These are phyloP conservation scores for Lithobates sylvaticus DNA, from an alignment of 2,797 vertebrate genomes.

Conservation along the genomic window DNA sequence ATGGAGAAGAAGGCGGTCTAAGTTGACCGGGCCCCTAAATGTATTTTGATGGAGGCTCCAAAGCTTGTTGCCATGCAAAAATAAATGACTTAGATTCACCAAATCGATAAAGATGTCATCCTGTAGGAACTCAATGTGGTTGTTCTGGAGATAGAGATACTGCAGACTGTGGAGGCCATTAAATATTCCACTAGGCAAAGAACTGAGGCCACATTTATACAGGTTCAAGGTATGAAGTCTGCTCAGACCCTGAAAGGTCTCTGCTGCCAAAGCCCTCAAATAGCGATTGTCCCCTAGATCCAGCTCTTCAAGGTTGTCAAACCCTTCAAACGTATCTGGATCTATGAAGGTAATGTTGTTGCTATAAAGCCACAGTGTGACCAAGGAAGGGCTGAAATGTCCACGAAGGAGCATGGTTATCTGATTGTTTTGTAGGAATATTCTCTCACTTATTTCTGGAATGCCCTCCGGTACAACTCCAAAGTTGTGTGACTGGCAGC, in stretches of 20 bases:
- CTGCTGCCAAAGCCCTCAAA: constrained; percentile 88
- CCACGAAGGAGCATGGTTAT: constrained; percentile 90
- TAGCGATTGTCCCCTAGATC: constrained; percentile 97
- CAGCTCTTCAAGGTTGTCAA: constrained; percentile 91
- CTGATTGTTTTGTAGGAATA: constrained; percentile 98
- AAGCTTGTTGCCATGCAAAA: constrained; percentile 95
- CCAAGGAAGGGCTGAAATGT: constrained; percentile 91
- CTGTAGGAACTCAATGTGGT: constrained; percentile 94
- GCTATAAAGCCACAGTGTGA: constrained; percentile 98
- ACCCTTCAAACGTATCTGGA: constrained; percentile 91
- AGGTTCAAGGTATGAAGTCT: constrained; percentile 94
- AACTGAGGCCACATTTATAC: constrained; percentile 92
- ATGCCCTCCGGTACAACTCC: constrained; percentile 92
- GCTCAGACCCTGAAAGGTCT: constrained; percentile 93
- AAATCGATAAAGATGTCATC: constrained; percentile 95
- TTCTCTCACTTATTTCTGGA: constrained; percentile 92
- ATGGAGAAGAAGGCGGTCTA: constrained; percentile 94
- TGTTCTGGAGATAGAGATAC: constrained; percentile 98
- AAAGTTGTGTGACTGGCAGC: constrained; percentile 98
- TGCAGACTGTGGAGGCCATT: constrained; percentile 94
- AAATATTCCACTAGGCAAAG: constrained; percentile 91
- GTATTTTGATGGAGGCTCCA: constrained; percentile 95
- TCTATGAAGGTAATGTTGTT: constrained; percentile 98
- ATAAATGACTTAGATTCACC: constrained; percentile 97
- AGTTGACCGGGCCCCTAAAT: constrained; percentile 90